Evolutionary conservation across 1,140 invertebrate species (phyloP), one percentile per base, ranked within the genome.

Genomic region (Zophobas morio): DNA sequence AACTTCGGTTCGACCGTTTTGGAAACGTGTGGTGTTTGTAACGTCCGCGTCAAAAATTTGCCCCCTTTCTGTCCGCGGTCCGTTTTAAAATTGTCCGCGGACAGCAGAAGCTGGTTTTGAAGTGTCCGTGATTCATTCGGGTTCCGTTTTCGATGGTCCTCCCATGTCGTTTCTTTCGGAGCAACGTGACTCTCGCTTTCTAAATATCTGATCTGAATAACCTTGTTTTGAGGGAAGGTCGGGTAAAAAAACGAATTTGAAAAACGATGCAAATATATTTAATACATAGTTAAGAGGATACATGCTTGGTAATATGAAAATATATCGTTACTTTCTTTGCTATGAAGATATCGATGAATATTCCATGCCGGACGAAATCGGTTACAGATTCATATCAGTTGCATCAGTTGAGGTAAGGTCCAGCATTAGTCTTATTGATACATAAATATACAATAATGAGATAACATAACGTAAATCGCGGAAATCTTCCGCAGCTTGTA

Each of bases 291-390:
- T 86, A 66, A 66, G 60, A 86, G 85, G 85, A 86, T 86, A 86
- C 84, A 86, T 84, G 80, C 82, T 81, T 82, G 84, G 85, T 86
- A 86, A 86, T 86, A 85, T 83, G 85, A 86, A 86, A 85, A 86
- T 85, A 85, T 84, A 85, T 81, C 35, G 74, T 84, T 84, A 86
- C 84, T 86, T 85, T 84, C 80, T 79, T 82, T 77, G 73, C 79
- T 76, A 66, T 40, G 60, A 40, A 42, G 60, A 66, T 66, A 81
- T 79, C 56, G 79, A 81, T 78, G 71, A 79, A 80, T 78, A 76
- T 80, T 36, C 8, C 71, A 79, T 49, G 78, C 74, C 79, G 82
- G 78, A 79, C 79, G 72, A 54, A 60, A 76, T 74, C 54, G 37
- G 51, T 74, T 73, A 74, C 66, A 78, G 77, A 81, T 73, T 78